Base-by-base conservation (phyloP, 2,888 invertebrate species). In the Morpho helenor region DNA sequence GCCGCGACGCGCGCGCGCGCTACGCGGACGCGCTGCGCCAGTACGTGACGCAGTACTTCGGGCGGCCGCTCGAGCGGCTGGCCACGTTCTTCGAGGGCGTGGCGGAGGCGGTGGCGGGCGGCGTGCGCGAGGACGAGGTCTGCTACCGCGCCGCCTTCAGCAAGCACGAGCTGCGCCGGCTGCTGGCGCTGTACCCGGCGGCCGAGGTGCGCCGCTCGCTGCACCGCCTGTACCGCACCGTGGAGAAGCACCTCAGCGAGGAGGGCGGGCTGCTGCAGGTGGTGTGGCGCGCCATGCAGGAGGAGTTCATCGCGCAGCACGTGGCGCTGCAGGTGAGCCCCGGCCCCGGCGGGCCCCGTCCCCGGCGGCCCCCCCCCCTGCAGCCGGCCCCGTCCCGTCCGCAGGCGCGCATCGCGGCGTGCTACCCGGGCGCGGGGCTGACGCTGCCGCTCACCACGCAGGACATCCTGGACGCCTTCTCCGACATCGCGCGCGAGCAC, bases 201-300 rank as follows among this genome's bases (percentile, higher is more conserved):
- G 75, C 68, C 59, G 81, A 79, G 64, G 97, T 98, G 16, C 98
- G 98, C 86, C 96, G 95, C 79, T 97, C 98, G 2, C 90, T 99
- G 65, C 98, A 98, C 84, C 94, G 96, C 74, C 92, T 99, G 63
- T 98, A 98, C 84, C 96, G 95, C 82, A 98, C 98, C 84, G 98
- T 99, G 57, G 99, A 99, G 82, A 99, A 99, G 90, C 99, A 99
- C 86, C 91, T 99, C 49, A 97, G 97, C 74, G 98, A 98, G 84
- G 97, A 97, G 84, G 96, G 96, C 80, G 98, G 97, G 76, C 92
- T 98, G 65, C 91, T 98, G 73, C 96, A 97, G 93, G 99, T 99
- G 53, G 99, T 99, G 59, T 99, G 99, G 99, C 94, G 98, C 78
- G 97, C 98, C 72, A 99, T 99, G 99, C 99, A 99, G 91, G 98